Conservation (phyloP, 2,113 vertebrate species). For the Erpornis zantholeuca region DNA sequence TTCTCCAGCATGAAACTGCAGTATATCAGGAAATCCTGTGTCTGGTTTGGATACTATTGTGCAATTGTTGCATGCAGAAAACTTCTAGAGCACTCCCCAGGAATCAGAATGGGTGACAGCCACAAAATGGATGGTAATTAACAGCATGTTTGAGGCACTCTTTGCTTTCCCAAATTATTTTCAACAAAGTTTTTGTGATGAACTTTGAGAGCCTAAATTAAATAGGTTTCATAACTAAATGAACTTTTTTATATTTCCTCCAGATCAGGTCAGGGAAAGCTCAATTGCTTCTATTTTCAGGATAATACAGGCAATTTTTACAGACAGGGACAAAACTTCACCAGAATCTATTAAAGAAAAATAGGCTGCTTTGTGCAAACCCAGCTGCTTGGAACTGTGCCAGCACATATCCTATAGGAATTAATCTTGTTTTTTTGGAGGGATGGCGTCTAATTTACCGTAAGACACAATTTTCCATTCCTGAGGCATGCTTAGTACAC, state of each 20-base stretch:
- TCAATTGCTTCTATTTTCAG: slow-evolving; percentile 39
- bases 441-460: background rate
- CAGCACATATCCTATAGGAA: background rate
- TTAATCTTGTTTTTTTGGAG: background rate
- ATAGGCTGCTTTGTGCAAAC: slow-evolving; percentile 16
- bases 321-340: background rate
- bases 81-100: background rate
- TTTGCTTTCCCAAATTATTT: background rate
- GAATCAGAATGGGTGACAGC: background rate
- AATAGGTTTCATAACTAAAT: background rate
- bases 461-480: slow-evolving; percentile 26
- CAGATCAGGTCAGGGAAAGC: background rate
- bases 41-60: background rate
- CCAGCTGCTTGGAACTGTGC: slow-evolving; percentile 14
- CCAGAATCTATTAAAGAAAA: background rate
- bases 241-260: background rate
- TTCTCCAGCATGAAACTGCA: background rate
- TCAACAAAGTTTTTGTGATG: background rate
- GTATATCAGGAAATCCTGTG: background rate
- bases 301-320: slow-evolving; percentile 17
- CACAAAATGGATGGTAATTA: background rate
- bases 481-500: background rate
- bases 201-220: background rate
- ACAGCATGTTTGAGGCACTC: background rate
- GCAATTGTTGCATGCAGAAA: background rate